Evolutionary conservation across 2,797 vertebrate genomes (phyloP).

Genomic region (Rhynchotus rufescens): DNA sequence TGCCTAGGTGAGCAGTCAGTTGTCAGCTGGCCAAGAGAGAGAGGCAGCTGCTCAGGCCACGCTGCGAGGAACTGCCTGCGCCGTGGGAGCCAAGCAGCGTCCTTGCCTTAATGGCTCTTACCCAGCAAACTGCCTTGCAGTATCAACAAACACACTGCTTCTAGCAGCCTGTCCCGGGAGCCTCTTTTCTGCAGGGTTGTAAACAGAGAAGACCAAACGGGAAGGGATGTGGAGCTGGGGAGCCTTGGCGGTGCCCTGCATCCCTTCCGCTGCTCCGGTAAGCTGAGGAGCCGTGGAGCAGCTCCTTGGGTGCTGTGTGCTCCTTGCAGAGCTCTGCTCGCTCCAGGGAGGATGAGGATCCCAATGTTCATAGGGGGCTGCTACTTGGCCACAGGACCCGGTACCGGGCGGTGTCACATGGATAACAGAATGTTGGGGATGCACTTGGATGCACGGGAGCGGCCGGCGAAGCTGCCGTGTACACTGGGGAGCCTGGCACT

Average conservation of each 20-base stretch:
- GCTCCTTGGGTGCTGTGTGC: not conserved
- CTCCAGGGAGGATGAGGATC: not conserved
- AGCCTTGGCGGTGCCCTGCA: not conserved
- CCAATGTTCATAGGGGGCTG: not conserved
- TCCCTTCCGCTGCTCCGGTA: not conserved
- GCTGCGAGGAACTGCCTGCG: not conserved
- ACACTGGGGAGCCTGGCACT: not conserved
- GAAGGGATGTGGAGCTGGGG: not conserved
- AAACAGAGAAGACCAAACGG: not conserved
- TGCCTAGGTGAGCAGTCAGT: not conserved
- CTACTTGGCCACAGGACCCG: fast-evolving
- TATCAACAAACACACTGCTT: fast-evolving
- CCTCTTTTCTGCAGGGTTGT: not conserved
- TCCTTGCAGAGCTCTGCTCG: not conserved
- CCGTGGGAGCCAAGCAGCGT: not conserved
- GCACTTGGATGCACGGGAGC: not conserved
- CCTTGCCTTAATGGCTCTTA: not conserved
- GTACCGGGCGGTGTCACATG: too few species aligned
- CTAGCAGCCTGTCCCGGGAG: not conserved
- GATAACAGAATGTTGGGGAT: not conserved
- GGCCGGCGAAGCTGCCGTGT: not conserved
- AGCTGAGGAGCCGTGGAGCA: not conserved
- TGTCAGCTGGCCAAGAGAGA: not conserved
- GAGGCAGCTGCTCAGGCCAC: not conserved
- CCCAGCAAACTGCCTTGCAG: not conserved